Percentiles rank a stretch among this genome's conserved stretches.
These are phyloP conservation scores for Cepaea nemoralis DNA, from an alignment of 1,140 invertebrate species.

Conservation along the genomic window DNA sequence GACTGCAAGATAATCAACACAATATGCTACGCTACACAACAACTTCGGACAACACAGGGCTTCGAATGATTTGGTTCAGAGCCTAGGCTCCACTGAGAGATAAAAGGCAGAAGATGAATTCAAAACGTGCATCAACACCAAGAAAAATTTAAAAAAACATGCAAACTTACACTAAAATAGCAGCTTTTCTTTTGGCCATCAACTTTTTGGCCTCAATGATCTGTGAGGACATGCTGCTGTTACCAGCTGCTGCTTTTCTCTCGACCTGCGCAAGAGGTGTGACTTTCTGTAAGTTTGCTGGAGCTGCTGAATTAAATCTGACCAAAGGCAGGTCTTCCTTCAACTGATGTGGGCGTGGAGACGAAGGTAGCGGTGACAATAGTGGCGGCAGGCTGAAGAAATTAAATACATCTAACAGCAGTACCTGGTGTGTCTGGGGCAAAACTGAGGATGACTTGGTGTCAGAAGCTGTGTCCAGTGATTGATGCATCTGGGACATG, in stretches of 20 bases:
- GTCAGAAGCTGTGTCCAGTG: no score
- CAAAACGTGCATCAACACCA: no score
- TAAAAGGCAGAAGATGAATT: no score
- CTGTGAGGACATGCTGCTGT: neutral
- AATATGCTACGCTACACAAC: no score
- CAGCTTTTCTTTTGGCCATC: neutral
- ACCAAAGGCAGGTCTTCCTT: neutral
- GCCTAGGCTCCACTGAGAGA: no score
- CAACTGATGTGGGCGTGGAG: neutral
- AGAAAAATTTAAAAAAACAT: neutral
- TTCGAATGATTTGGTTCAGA: no score
- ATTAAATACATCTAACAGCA: slow-evolving; percentile 15
- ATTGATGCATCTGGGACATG: no score
- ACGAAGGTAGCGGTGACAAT: slow-evolving; percentile 28
- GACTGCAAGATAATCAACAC: no score
- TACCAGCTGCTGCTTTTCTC: neutral
- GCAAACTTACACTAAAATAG: neutral
- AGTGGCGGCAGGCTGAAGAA: slow-evolving; percentile 12
- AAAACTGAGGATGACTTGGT: no score
- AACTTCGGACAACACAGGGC: no score
- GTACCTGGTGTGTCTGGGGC: neutral
- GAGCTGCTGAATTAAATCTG: slow-evolving; percentile 2
- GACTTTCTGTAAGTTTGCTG: neutral
- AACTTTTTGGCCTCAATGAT: slow-evolving; percentile 25
- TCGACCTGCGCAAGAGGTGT: neutral